Conservation (phyloP, 2,888 invertebrate species). For the Subacronicta megacephala region DNA sequence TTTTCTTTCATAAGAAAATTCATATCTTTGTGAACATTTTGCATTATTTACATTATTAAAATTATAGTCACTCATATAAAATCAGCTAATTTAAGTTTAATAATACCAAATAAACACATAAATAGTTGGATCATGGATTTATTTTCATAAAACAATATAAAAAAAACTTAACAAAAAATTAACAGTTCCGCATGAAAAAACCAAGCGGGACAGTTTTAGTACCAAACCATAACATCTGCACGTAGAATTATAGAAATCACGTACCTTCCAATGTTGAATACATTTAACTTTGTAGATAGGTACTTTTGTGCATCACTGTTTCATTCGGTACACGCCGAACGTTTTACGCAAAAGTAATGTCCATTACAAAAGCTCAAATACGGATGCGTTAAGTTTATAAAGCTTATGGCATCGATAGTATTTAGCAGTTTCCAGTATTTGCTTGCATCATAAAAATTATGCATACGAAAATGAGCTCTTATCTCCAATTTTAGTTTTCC, state of each 20-base stretch:
- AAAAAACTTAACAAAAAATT: neutral
- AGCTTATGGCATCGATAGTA: neutral
- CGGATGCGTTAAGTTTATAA: neutral
- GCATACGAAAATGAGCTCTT: neutral
- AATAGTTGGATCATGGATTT: neutral
- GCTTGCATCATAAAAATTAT: slow-evolving; percentile 1
- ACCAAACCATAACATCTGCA: neutral
- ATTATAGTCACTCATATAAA: no score
- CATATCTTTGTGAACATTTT: no score
- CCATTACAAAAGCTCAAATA: neutral
- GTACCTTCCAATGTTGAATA: no score
- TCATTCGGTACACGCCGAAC: no score
- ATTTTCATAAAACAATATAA: slow-evolving; percentile 1
- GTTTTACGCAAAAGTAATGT: neutral
- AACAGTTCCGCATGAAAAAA: neutral
- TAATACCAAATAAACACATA: neutral
- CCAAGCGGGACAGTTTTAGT: neutral
- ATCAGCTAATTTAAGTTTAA: neutral
- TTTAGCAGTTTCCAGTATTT: slow-evolving; percentile 4
- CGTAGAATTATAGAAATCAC: neutral
- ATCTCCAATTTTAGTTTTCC: neutral
- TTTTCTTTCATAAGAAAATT: no score
- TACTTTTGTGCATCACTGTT: no score
- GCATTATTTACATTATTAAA: no score
- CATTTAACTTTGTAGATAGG: no score